Evolutionary conservation across 2,888 invertebrate species (phyloP).

Genomic region (Danaus chrysippus): DNA sequence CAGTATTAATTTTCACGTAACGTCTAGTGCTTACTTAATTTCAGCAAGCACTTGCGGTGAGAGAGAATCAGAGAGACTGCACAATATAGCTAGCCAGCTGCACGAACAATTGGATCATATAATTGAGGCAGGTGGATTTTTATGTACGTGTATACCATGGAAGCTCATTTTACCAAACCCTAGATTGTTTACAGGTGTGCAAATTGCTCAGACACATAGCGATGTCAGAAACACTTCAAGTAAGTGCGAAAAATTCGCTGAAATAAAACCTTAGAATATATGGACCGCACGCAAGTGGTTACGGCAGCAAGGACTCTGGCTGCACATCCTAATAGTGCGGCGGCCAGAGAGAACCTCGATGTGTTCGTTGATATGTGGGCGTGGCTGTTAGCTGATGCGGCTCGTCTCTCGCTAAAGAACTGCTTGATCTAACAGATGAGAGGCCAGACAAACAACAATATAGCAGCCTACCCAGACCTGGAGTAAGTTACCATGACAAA

Average conservation of each 20-base stretch:
- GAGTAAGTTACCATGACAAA: constrained; percentile 80
- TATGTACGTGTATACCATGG: background rate
- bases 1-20: constrained; percentile 19
- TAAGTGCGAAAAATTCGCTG: constrained; percentile 97
- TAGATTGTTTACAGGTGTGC: constrained; percentile 84
- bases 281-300: constrained; percentile 96
- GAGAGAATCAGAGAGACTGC: constrained; percentile 89
- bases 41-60: constrained; percentile 80
- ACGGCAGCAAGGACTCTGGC: constrained; percentile 96
- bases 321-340: constrained; percentile 94
- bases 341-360: constrained; percentile 97
- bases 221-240: constrained; percentile 95
- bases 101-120: constrained; percentile 99
- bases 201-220: constrained; percentile 97
- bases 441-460: constrained; percentile 80
- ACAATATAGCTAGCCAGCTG: constrained; percentile 95
- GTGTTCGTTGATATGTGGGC: constrained; percentile 98
- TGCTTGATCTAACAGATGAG: constrained; percentile 87
- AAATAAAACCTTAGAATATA: constrained; percentile 96
- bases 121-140: constrained; percentile 86
- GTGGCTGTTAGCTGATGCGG: constrained; percentile 94
- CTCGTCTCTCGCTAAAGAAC: constrained; percentile 91
- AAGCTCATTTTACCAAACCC: constrained; percentile 12
- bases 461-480: constrained; percentile 96
- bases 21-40: constrained; percentile 32